Evolutionary conservation across 37 sponge, comb jelly and placozoan species (phyloP), one percentile per base, ranked within the genome.

Genomic region (Beroe ovata): DNA sequence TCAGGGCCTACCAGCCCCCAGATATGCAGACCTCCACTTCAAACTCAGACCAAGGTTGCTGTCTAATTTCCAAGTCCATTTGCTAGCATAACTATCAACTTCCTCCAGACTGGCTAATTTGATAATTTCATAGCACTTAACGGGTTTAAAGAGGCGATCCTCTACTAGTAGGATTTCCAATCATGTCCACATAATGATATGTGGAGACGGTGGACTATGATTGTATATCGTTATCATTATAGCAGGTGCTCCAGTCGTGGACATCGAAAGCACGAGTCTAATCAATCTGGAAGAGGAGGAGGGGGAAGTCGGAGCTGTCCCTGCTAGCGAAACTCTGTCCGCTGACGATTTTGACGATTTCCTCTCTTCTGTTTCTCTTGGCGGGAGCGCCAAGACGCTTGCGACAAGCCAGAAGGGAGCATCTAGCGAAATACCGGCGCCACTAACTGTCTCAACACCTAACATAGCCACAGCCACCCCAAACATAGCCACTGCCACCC

Each of bases 281-380:
- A 77, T 77, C 26, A 77, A 77, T 29, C 47, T 77, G 33, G 84
- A 77, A 16, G 84, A 77, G 25, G 84, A 42, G n/a, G 54, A 21
- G 8, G 21, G 54, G 54, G 6, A 42, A 3, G 1, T 35, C 8
- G 35, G 36, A 29, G 63, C 63, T 28, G 18, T 18, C 18, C 26
- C 63, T 8, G 69, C 69, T 30, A 66, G 8, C 14, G 54, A 77
- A 4, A 36, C 84, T 1, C 20, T 77, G 38, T 42, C 54, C 1
- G 84, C 84, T 1, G 84, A 39, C 22, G 84, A 77, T 20, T 77
- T 77, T 40, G 84, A 77, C 1, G 84, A 77, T 25, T 77, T 77
- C 84, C 47, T 77, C 28, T 42, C 84, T 3, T 20, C 54, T 1
- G 84, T 77, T 2, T 33, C 84, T 6, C 32, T 30, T 34, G 69